Evolutionary conservation across 2,888 invertebrate genomes (phyloP).

Genomic region (Uloborus plumipes): DNA sequence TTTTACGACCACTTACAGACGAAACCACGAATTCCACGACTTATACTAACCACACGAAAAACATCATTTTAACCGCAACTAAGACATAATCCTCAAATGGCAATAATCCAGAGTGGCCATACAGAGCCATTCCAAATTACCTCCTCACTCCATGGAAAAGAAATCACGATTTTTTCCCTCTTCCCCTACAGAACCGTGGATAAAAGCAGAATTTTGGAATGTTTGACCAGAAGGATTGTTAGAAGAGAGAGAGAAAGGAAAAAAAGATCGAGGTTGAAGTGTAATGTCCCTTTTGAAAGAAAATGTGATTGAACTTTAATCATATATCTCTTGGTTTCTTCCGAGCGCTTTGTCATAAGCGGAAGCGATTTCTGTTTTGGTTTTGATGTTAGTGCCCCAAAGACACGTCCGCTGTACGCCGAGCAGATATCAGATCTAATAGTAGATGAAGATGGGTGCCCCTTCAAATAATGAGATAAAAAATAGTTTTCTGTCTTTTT

Average conservation of each 20-base stretch:
- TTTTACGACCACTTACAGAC: no score
- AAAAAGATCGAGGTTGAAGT: background rate
- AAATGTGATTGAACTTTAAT: slow-evolving; percentile 54
- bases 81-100: slow-evolving; percentile 33
- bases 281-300: slow-evolving; percentile 41
- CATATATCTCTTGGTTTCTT: slow-evolving; percentile 20
- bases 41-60: no score
- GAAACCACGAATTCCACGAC: no score
- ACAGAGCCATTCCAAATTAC: slow-evolving; percentile 20
- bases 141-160: background rate
- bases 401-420: slow-evolving; percentile 42
- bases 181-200: no score
- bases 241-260: no score
- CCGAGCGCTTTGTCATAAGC: slow-evolving; percentile 13
- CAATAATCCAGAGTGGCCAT: slow-evolving; percentile 38
- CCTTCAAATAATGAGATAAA: slow-evolving; percentile 19
- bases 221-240: no score
- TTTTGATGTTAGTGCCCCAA: slow-evolving; percentile 22
- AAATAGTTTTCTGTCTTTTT: background rate
- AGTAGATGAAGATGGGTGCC: slow-evolving; percentile 25
- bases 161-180: no score
- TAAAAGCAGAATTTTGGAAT: no score
- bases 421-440: slow-evolving; percentile 34
- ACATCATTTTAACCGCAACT: no score
- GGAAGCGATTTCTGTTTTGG: slow-evolving; percentile 15